phyloP scores from a whole-genome alignment of 2,888 invertebrate species.

The Conchocele bisecta region DNA sequence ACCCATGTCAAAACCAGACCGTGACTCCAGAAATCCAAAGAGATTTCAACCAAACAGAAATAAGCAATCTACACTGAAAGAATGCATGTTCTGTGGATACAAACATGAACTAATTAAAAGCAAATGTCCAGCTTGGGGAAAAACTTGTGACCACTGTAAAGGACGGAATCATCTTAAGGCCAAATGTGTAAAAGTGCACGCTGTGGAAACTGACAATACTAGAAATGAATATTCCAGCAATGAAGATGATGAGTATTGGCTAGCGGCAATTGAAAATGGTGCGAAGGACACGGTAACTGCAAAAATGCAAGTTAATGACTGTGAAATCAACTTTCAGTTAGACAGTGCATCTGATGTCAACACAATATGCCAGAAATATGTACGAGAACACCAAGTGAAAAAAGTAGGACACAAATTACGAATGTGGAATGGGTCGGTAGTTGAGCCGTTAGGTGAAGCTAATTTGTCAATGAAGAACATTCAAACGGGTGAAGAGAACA shows the following conservation, averaged over 20 bases:
- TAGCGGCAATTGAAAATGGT: neutral
- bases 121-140: slow-evolving; percentile 59
- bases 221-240: too few relatives aligned
- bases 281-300: neutral
- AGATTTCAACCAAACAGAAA: too few relatives aligned
- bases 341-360: slow-evolving; percentile 49
- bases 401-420: slow-evolving; percentile 17
- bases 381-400: slow-evolving; percentile 6
- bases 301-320: slow-evolving; percentile 24
- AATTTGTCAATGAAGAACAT: slow-evolving; percentile 43
- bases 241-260: slow-evolving; percentile 17
- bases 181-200: too few relatives aligned
- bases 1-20: too few relatives aligned
- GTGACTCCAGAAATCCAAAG: too few relatives aligned
- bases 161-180: slow-evolving; percentile 51
- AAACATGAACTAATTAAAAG: slow-evolving; percentile 41
- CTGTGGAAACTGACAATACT: slow-evolving; percentile 6
- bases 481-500: neutral
- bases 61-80: too few relatives aligned
- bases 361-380: slow-evolving; percentile 17
- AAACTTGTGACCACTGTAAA: slow-evolving; percentile 42
- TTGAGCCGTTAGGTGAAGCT: slow-evolving; percentile 37
- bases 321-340: slow-evolving; percentile 44
- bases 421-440: slow-evolving; percentile 42
- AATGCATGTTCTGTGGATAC: slow-evolving; percentile 51